Evolutionary conservation across 2,113 vertebrate genomes (phyloP).

Genomic region (Eclectus roratus): DNA sequence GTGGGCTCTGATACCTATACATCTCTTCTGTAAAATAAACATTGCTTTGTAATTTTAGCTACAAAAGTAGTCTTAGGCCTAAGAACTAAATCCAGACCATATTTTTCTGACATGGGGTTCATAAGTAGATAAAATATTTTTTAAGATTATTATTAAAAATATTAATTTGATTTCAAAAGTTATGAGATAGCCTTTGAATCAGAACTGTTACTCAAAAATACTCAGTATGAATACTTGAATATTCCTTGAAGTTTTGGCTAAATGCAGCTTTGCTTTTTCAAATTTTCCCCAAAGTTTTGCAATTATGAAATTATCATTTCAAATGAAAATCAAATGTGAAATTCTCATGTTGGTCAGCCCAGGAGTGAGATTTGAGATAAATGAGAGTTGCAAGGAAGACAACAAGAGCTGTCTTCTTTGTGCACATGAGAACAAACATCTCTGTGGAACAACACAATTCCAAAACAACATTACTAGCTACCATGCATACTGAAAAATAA

Average conservation of each 20-base stretch:
- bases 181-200: neutral
- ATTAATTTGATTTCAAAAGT: neutral
- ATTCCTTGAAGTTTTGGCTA: neutral
- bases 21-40: neutral
- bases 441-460: neutral
- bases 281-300: neutral
- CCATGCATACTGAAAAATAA: neutral
- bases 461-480: neutral
- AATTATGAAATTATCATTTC: neutral
- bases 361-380: neutral
- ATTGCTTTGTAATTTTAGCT: neutral
- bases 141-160: neutral
- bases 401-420: neutral
- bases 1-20: neutral
- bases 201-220: neutral
- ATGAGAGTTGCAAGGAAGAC: neutral
- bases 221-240: neutral
- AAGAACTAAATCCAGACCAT: neutral
- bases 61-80: neutral
- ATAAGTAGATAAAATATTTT: neutral
- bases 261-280: neutral
- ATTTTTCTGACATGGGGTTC: neutral
- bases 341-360: neutral
- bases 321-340: neutral
- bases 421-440: neutral